phyloP scores from a whole-genome alignment of 2,888 invertebrate genomes.

The Limnephilus marmoratus region DNA sequence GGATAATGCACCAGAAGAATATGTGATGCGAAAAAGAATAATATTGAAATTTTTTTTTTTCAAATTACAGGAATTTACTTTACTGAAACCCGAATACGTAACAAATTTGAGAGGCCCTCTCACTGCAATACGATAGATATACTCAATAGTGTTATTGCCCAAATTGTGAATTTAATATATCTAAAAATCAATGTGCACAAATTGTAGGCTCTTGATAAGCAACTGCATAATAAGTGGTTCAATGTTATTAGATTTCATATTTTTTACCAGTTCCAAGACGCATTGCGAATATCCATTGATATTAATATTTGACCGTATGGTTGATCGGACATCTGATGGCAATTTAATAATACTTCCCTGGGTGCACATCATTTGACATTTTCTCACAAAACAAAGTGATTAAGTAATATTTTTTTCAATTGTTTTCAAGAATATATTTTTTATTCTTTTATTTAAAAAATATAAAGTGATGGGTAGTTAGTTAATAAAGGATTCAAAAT shows the following conservation, averaged over 20 bases:
- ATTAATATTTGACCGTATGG: constrained; percentile 78
- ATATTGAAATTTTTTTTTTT: too few relatives aligned
- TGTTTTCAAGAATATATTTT: constrained; percentile 15
- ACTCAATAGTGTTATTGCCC: too few relatives aligned
- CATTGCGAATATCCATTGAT: constrained; percentile 78
- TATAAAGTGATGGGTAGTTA: neutral
- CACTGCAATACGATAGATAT: too few relatives aligned
- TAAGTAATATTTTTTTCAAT: constrained; percentile 68
- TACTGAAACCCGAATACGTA: too few relatives aligned
- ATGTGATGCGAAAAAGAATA: too few relatives aligned
- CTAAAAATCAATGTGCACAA: too few relatives aligned
- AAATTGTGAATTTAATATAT: too few relatives aligned
- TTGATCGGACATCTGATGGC: constrained; percentile 67
- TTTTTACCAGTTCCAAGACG: constrained; percentile 80
- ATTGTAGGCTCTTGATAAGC: neutral
- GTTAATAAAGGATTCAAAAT: neutral
- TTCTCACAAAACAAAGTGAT: constrained; percentile 70
- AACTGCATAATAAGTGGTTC: too few relatives aligned
- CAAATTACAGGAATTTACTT: too few relatives aligned
- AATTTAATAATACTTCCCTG: constrained; percentile 45
- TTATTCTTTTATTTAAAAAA: neutral
- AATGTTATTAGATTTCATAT: neutral
- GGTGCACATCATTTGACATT: constrained; percentile 67
- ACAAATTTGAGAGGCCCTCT: too few relatives aligned
- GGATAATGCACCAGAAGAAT: too few relatives aligned